Evolutionary conservation across 2,888 invertebrate species (phyloP), one percentile per base, ranked within the genome.

Genomic region (Mesorhabditis sp.): DNA sequence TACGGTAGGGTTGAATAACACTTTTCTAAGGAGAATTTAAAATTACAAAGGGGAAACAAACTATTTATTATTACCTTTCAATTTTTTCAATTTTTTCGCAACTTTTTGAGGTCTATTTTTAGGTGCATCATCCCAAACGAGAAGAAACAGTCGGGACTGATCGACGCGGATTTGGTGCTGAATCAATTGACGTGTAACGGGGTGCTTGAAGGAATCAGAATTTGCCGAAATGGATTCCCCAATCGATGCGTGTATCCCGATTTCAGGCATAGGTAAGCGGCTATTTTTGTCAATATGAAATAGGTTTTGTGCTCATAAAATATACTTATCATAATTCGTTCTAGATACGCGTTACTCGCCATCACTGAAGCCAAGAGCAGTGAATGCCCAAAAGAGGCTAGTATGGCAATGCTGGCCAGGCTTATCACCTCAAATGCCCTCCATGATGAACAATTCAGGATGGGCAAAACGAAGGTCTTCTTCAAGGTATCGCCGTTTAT

Each of bases 161-260:
- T 98, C 88, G 97, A 98, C 89, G 94, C 97, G 83, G 93, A 93
- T 87, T 91, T 98, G 89, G 97, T 98, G 77, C 93, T 98, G 93
- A 95, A 98, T 90, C 98, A 98, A 91, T 91, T 98, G 88, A 96
- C 95, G 86, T 98, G 98, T 92, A 98, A 98, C 92, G 98, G 79
- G 94, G 98, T 98, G 90, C 93, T 98, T 91, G 98, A 98, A 92
- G 98, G 98, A 90, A 98, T 98, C 91, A 95, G 98, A 94, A 98
- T 98, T 90, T 98, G 97, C 90, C 93, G 97, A 90, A 89, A 89
- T 81, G 98, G 98, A 88, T 98, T 98, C 93, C 98, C 98, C 91
- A 98, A 97, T 93, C 93, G 98, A 90, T 95, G 97, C 93, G 92
- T 94, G 86, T 97, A 97, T 90, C 94, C 96, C 84, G 98, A 98